Evolutionary conservation across 2,888 invertebrate genomes (phyloP), one percentile per base, ranked within the genome.

Genomic region (Euclidia mi): DNA sequence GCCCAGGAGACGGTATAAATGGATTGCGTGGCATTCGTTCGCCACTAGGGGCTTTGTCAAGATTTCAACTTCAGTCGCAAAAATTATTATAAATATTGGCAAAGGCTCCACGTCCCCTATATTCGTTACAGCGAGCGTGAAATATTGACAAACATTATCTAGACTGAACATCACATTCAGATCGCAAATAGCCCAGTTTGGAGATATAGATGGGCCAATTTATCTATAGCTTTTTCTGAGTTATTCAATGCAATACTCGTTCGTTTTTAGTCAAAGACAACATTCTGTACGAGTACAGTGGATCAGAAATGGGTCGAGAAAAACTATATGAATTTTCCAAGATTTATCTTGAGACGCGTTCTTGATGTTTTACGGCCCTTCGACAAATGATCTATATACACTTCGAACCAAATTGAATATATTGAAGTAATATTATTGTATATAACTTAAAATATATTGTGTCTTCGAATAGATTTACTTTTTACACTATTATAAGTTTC

Each of bases 1-100:
- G 76, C 81, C 69, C 61, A 70, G 75, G 62, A 77, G 73, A 76
- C 76, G 78, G 80, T 71, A 84, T 82, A 82, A 85, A 87, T 79
- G 77, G 81, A 84, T 82, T 72, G 72, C 71, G 56, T 47, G 64
- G 67, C 49, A 65, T 71, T 70, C 63, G 68, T 56, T 67, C 68
- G 61, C 60, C 67, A 69, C 70, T 57, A 18, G 58, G 48, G 58
- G 77, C 69, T 80, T 79, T 76, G 75, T 71, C 56, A 65, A 71
- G 72, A 74, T 75, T 73, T 72, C 58, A 61, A 69, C 56, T 59
- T 58, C 61, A 63, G 41, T 46, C 49, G 35, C 45, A 62, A 61
- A 65, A 73, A 71, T 78, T 73, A 71, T 71, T 74, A 72, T 65
- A 72, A 71, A 74, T 60, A 72, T 71, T 64, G 65, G 52, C 42